Conservation (phyloP, 2,888 invertebrate species). For the Augiades crinisus region DNA sequence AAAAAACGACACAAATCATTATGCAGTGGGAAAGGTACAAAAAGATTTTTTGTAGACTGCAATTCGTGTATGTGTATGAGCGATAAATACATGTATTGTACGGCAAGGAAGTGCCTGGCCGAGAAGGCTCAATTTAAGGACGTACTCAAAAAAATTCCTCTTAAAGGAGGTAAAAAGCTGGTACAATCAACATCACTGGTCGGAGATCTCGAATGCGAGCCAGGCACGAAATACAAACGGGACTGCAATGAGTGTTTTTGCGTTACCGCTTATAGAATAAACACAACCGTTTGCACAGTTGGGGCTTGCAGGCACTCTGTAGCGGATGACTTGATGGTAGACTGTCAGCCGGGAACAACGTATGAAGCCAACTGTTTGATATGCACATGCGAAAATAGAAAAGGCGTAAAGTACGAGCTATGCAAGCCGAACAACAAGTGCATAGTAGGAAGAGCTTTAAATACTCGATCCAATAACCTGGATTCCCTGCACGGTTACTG, state of each 20-base stretch:
- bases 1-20: conserved; percentile 32
- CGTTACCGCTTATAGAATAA: no score
- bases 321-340: conserved; percentile 24
- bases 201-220: conserved; percentile 45
- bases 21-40: conserved; percentile 45
- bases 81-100: conserved; percentile 61
- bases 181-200: conserved; percentile 34
- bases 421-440: conserved; percentile 45
- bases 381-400: conserved; percentile 46
- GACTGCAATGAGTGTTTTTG: conserved; percentile 66
- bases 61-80: conserved; percentile 77
- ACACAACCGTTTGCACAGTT: conserved; percentile 65
- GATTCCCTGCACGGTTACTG: conserved; percentile 53
- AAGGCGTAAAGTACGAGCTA: conserved; percentile 41
- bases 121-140: no score
- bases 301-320: conserved; percentile 40
- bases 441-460: no score
- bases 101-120: conserved; percentile 55
- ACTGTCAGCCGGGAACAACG: conserved; percentile 47
- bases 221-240: conserved; percentile 48
- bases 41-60: conserved; percentile 68
- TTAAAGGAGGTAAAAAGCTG: background rate
- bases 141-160: no score
- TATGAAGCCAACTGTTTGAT: conserved; percentile 53
- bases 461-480: conserved; percentile 29